Evolutionary conservation across 2,797 vertebrate genomes (phyloP).

Genomic region (Macropus fuliginosus): DNA sequence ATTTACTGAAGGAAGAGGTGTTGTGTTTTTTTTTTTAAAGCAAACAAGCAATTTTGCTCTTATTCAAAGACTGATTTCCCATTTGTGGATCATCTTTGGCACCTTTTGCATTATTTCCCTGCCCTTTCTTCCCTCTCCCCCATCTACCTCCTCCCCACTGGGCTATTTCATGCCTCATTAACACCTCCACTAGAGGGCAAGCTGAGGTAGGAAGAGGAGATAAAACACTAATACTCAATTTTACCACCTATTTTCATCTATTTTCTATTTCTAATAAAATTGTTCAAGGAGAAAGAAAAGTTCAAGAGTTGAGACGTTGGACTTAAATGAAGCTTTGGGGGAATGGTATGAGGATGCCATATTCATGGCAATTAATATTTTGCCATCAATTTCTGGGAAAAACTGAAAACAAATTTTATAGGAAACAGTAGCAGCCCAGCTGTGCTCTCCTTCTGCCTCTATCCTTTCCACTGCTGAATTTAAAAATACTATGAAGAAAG

Average conservation of each 20-base stretch:
- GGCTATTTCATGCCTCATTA: slow-evolving; percentile 11
- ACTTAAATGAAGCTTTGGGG: slow-evolving; percentile 27
- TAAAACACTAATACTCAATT: not conserved
- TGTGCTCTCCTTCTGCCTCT: not conserved
- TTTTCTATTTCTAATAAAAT: slow-evolving; percentile 34
- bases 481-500: not conserved
- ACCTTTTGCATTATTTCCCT: not conserved
- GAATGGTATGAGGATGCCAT: not conserved
- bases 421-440: not conserved
- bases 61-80: not conserved
- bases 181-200: slow-evolving; percentile 66
- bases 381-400: slow-evolving; percentile 5
- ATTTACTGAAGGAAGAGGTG: not conserved
- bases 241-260: not conserved
- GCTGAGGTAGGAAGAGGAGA: slow-evolving; percentile 39
- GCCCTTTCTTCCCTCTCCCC: not conserved
- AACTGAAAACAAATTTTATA: slow-evolving; percentile 40
- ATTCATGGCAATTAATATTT: not conserved
- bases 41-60: not conserved
- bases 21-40: not conserved
- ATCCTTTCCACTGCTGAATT: slow-evolving; percentile 29
- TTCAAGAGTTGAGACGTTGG: not conserved
- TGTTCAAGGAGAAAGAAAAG: slow-evolving; percentile 36
- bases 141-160: not conserved
- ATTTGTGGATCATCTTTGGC: not conserved